These are phyloP conservation scores for Dendroctonus valens DNA, from an alignment of 1,140 invertebrate genomes.

Conservation along the genomic window DNA sequence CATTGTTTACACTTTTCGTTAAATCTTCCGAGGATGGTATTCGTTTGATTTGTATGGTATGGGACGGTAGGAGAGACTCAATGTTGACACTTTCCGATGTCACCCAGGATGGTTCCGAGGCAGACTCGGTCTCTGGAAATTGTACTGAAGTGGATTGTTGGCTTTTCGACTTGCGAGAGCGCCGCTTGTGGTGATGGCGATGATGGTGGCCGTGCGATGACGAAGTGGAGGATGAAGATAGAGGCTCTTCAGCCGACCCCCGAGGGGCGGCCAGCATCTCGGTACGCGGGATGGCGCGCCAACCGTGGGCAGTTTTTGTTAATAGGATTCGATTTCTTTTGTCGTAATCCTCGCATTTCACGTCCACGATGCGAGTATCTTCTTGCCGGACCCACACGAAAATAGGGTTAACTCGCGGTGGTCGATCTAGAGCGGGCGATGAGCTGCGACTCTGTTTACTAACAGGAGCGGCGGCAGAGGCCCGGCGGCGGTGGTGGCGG, in stretches of 20 bases:
- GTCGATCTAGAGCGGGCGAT: conserved; percentile 37
- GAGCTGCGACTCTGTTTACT: conserved; percentile 46
- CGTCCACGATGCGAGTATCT: conserved; percentile 74
- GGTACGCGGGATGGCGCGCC: conserved; percentile 77
- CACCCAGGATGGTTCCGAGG: conserved; percentile 42
- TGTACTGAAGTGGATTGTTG: conserved; percentile 40
- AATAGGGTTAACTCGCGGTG: conserved; percentile 70
- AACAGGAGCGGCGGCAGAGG: conserved; percentile 48
- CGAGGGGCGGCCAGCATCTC: conserved; percentile 62
- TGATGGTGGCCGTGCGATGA: conserved; percentile 41
- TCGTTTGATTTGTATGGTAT: conserved; percentile 57
- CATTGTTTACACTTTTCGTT: conserved; percentile 44
- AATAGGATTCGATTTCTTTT: conserved; percentile 76
- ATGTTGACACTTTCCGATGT: conserved; percentile 56
- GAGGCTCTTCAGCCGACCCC: conserved; percentile 49
- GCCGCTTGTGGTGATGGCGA: conserved; percentile 41
- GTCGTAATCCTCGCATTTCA: conserved; percentile 82
- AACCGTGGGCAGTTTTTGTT: conserved; percentile 74
- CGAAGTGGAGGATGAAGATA: conserved; percentile 30
- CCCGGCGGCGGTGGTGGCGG: conserved; percentile 44
- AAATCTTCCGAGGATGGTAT: conserved; percentile 35
- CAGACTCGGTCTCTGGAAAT: conserved; percentile 31
- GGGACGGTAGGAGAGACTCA: conserved; percentile 58
- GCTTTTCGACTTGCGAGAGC: conserved; percentile 40
- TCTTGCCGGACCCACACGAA: conserved; percentile 78